A percentile compares a stretch with the other conserved stretches of the same genome.
phyloP scores from a whole-genome alignment of 2,888 invertebrate species.

The Sinhomidia bicolor region DNA sequence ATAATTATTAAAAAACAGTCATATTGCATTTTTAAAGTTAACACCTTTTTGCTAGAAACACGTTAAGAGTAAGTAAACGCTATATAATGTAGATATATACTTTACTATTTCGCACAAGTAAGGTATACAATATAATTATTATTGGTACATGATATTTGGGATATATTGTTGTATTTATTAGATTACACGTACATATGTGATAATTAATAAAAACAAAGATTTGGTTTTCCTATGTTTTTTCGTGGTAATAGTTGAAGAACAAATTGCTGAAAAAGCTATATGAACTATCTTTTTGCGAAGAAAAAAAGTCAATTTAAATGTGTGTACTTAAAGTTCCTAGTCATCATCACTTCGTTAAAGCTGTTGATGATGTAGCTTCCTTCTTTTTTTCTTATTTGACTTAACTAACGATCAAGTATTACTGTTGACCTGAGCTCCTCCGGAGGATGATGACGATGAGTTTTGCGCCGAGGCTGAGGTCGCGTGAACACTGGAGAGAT shows the following conservation, averaged over 20 bases:
- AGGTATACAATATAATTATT: too few relatives aligned
- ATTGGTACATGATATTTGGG: background rate
- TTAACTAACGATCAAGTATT: constrained; percentile 65
- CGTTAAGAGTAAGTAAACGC: too few relatives aligned
- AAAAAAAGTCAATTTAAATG: background rate
- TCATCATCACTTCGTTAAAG: background rate
- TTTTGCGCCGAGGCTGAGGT: constrained; percentile 65
- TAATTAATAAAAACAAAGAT: background rate
- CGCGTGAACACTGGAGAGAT: constrained; percentile 69
- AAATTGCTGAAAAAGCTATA: background rate
- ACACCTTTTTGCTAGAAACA: too few relatives aligned
- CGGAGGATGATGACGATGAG: constrained; percentile 54
- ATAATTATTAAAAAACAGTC: background rate
- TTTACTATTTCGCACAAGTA: too few relatives aligned
- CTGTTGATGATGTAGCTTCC: background rate
- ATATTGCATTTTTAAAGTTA: too few relatives aligned
- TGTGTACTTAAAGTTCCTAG: background rate
- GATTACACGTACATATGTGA: background rate
- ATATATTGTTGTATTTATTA: background rate
- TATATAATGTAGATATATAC: too few relatives aligned
- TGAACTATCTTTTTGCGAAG: background rate
- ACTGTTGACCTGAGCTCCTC: background rate
- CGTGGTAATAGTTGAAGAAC: background rate
- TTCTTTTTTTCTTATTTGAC: constrained; percentile 16
- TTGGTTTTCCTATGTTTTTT: background rate